phyloP scores from a whole-genome alignment of 2,797 vertebrate species.

The Oceanodroma leucorhoa region DNA sequence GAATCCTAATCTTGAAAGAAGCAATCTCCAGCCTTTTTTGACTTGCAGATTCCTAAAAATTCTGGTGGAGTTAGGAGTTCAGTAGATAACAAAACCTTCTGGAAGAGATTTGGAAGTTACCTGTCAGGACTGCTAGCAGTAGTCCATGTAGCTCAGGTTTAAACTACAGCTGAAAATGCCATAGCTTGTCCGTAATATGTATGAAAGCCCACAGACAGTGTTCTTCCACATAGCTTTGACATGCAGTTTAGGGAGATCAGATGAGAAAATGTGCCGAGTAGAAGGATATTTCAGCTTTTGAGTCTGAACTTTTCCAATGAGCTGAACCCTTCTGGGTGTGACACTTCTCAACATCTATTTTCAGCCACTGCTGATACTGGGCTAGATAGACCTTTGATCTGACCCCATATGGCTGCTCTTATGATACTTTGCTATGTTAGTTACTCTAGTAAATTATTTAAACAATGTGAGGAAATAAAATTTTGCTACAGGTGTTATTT shows the following conservation, averaged over 20 bases:
- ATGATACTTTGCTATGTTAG: neutral
- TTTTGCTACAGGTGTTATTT: neutral
- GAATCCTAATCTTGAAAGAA: neutral
- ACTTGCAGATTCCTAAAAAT: neutral
- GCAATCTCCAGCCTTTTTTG: neutral
- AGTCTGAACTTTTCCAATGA: neutral
- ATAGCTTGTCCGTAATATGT: rapidly evolving
- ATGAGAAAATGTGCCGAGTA: neutral
- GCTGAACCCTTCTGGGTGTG: neutral
- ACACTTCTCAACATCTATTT: neutral
- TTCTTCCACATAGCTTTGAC: neutral
- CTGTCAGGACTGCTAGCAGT: neutral
- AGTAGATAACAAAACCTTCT: neutral
- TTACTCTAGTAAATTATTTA: neutral
- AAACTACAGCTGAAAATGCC: neutral
- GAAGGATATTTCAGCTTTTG: neutral
- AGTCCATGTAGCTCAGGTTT: neutral
- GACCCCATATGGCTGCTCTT: neutral
- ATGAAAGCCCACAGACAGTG: neutral
- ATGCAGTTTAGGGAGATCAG: neutral
- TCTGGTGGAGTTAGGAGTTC: neutral
- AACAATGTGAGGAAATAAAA: neutral
- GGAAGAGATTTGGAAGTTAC: neutral
- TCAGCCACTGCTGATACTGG: neutral
- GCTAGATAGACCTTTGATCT: neutral